These are phyloP conservation scores for Urocitellus parryii DNA, from an alignment of 2,113 vertebrate genomes.

Conservation along the genomic window DNA sequence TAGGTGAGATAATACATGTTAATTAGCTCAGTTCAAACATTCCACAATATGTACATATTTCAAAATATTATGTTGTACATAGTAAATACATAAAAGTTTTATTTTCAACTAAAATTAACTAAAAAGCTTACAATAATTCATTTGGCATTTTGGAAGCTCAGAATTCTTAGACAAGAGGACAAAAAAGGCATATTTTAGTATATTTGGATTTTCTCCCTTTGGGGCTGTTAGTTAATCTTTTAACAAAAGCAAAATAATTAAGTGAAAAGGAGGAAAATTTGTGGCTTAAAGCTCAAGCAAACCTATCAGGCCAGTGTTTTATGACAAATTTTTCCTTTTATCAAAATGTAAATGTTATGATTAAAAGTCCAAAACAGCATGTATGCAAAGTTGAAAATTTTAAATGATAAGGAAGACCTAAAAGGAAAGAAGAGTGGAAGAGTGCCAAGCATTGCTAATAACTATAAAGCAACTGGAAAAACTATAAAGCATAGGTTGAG, in stretches of 20 bases:
- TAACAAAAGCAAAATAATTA: constrained; percentile 36
- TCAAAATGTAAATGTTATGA: constrained; percentile 48
- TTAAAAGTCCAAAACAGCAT: constrained; percentile 13
- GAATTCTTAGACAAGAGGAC: neutral
- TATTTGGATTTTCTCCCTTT: constrained; percentile 33
- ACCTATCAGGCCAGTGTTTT: neutral
- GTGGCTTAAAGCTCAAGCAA: neutral
- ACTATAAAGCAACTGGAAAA: constrained; percentile 22
- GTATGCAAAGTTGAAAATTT: neutral
- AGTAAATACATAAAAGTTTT: neutral
- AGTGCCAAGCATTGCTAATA: neutral
- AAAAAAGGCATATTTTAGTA: neutral
- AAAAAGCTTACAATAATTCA: neutral
- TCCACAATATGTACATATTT: neutral
- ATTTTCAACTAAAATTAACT: neutral
- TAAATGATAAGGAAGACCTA: neutral
- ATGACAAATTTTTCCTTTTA: neutral
- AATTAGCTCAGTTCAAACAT: neutral
- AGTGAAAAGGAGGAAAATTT: neutral
- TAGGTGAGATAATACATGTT: neutral
- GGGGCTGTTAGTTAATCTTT: neutral
- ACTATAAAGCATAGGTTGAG: neutral
- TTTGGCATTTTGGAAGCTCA: neutral
- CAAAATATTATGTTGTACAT: neutral
- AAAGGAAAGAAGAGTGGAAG: neutral